Conservation (phyloP, 2,888 invertebrate species). For the Volucella inanis region DNA sequence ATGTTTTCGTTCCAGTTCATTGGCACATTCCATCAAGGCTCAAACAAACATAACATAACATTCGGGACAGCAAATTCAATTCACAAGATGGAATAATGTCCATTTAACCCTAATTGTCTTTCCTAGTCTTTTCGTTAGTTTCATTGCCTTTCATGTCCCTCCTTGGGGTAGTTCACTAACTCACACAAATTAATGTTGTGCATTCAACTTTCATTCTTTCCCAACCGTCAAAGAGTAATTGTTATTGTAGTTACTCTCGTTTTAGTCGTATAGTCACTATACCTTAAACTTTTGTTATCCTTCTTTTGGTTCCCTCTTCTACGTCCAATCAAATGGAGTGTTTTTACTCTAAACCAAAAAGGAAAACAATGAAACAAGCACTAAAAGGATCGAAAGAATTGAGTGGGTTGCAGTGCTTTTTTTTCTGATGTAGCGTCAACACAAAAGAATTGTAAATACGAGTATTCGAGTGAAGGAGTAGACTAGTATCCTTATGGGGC, state of each 20-base stretch:
- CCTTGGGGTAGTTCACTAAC: conserved; percentile 7
- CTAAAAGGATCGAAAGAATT: conserved; percentile 3
- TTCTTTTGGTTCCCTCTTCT: neutral
- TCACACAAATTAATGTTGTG: conserved; percentile 38
- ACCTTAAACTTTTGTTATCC: conserved; percentile 5
- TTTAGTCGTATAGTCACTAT: neutral
- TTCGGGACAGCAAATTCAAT: conserved; percentile 47
- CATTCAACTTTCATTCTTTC: conserved; percentile 39
- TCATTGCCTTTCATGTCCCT: conserved; percentile 2
- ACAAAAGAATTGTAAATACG: conserved; percentile 32
- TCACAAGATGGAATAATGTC: conserved; percentile 45
- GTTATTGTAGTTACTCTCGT: conserved; percentile 43
- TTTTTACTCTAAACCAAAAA: conserved; percentile 43
- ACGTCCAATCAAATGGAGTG: conserved; percentile 68
- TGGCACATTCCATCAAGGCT: neutral
- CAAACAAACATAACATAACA: conserved; percentile 16
- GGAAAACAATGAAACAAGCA: neutral
- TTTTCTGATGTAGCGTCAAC: conserved; percentile 13
- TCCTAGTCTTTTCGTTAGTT: neutral
- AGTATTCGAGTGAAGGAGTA: neutral
- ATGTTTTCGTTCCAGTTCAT: neutral
- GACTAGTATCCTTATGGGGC: conserved; percentile 20
- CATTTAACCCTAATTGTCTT: conserved; percentile 42
- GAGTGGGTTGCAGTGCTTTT: conserved; percentile 23
- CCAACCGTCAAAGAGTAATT: conserved; percentile 62